Conservation (phyloP, 2,113 vertebrate species). For the Otus sunia region DNA sequence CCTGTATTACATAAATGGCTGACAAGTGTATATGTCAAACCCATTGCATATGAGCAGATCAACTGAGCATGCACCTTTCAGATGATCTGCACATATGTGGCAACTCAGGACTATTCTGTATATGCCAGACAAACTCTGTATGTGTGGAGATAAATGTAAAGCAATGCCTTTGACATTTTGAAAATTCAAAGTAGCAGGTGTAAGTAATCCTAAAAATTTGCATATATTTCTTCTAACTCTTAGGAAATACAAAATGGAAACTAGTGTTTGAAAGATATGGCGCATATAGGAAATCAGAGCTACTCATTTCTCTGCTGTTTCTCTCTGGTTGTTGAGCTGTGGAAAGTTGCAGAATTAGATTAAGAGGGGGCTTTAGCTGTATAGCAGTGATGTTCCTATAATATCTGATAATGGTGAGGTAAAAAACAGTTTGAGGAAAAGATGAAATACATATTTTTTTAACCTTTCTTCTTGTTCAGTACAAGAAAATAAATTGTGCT, state of each 20-base stretch:
- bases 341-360: neutral
- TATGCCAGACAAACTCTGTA: neutral
- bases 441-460: neutral
- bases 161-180: slow-evolving; percentile 5
- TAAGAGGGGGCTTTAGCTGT: neutral
- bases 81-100: neutral
- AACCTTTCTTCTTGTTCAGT: neutral
- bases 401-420: neutral
- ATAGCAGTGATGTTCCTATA: neutral
- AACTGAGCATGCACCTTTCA: neutral
- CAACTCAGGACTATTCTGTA: neutral
- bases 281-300: neutral
- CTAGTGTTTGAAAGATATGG: neutral
- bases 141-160: neutral
- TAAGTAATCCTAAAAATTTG: neutral
- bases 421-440: neutral
- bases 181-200: neutral
- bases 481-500: neutral
- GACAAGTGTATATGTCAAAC: neutral
- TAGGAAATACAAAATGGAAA: neutral
- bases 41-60: neutral
- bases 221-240: neutral
- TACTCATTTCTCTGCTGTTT: neutral
- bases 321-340: neutral
- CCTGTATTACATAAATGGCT: neutral